phyloP scores from a whole-genome alignment of 2,888 invertebrate species.

The Galeopsomyia nigrocyanea region DNA sequence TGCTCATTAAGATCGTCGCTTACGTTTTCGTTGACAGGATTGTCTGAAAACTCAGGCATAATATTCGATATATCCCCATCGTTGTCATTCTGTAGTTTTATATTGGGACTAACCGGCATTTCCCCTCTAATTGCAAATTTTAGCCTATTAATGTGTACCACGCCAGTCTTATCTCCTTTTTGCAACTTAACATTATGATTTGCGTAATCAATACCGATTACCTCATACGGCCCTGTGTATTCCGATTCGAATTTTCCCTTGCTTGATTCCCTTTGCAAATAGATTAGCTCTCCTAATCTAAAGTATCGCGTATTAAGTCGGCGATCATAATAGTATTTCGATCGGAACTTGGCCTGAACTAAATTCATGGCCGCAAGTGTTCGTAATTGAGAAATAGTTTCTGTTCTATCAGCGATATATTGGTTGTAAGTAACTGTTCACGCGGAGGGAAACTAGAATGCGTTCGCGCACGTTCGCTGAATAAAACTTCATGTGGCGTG shows the following conservation, averaged over 20 bases:
- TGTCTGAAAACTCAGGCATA: no score
- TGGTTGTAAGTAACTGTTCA: background rate
- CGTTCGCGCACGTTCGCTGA: no score
- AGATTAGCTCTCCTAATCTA: background rate
- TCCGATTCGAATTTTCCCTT: background rate
- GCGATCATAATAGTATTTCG: conserved; percentile 7
- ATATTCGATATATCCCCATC: no score
- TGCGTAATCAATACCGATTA: background rate
- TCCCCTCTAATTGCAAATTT: no score
- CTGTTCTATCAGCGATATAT: background rate
- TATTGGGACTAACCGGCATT: no score
- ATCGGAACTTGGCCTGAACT: background rate
- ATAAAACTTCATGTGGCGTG: conserved; percentile 14
- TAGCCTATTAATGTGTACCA: no score
- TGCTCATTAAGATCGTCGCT: no score
- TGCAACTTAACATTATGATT: no score
- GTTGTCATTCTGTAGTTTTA: no score
- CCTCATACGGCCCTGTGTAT: background rate
- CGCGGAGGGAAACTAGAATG: background rate
- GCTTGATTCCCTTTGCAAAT: background rate
- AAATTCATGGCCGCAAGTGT: conserved; percentile 14
- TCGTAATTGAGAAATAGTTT: background rate
- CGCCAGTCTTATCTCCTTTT: no score
- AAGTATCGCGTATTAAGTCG: background rate
- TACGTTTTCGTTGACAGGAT: no score